Percentiles rank a stretch among this genome's conserved stretches.
Conservation (phyloP, 2,888 invertebrate genomes). For the Pegoplata infirma region DNA sequence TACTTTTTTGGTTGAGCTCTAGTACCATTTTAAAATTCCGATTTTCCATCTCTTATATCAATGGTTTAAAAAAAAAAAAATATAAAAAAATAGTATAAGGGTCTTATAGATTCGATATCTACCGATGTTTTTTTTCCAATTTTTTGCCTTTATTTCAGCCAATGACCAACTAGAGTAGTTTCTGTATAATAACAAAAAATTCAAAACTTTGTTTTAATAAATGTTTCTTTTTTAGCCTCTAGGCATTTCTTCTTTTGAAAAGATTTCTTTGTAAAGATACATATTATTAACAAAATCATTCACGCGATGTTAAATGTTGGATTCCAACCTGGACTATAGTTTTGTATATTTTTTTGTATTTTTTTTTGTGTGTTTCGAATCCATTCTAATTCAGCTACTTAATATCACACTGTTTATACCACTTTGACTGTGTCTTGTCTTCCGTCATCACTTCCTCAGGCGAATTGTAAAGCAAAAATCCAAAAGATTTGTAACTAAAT, state of each 20-base stretch:
- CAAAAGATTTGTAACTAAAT: conserved; percentile 48
- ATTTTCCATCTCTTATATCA: too few relatives aligned
- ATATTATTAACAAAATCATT: conserved; percentile 65
- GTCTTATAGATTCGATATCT: too few relatives aligned
- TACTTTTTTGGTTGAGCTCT: too few relatives aligned
- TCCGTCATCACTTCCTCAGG: conserved; percentile 61
- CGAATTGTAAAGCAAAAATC: conserved; percentile 35
- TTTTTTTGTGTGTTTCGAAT: conserved; percentile 2
- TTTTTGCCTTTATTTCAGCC: conserved; percentile 43
- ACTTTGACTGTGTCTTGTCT: conserved; percentile 45
- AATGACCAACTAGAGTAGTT: conserved; percentile 26
- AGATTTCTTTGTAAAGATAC: conserved; percentile 64
- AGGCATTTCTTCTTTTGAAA: conserved; percentile 39
- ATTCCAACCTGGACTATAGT: conserved; percentile 7
- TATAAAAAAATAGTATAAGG: too few relatives aligned
- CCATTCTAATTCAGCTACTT: conserved; percentile 40
- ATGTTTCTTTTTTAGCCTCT: conserved; percentile 49
- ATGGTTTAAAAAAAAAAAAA: too few relatives aligned
- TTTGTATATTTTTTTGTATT: conserved; percentile 17
- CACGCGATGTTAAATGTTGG: conserved; percentile 60
- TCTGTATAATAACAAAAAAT: conserved; percentile 11
- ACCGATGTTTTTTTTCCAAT: background rate
- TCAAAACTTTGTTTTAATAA: conserved; percentile 37
- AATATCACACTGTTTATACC: conserved; percentile 12
- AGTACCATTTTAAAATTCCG: too few relatives aligned